Evolutionary conservation across 2,888 invertebrate species (phyloP), one percentile per base, ranked within the genome.

Genomic region (Orthonychiurus folsomi): DNA sequence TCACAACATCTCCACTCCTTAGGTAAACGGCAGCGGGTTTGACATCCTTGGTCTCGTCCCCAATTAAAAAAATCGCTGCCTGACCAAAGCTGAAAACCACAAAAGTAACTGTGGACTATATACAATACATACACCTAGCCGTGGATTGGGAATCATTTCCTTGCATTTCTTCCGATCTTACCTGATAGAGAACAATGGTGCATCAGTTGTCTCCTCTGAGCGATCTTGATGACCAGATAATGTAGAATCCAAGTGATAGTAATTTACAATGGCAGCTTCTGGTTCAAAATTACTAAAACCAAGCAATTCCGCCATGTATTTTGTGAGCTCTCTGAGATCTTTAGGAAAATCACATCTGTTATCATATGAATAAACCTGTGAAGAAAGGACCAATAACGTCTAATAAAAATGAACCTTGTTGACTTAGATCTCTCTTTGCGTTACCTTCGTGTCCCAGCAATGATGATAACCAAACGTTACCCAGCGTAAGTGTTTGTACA

Each of bases 381-480:
- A 50, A 23, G 21, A 26, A 57, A 28, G n/a, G 28, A 28, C 23
- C 23, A 15, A 54, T 56, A 23, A 12, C 15, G 20, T 57, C 21
- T 50, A 24, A 21, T 20, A 26, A 52, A 9, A 54, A 52, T 18
- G 23, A 15, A 23, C 15, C 18, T 24, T 25, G 21, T n/a, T 26
- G 27, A 27, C 25, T 26, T 23, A 20, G 15, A 26, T 20, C 37
- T 59, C 26, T 26, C 21, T 23, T 48, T 52, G 26, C 18, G 78
- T 79, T 79, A 87, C 85, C 82, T 97, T 99, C 60, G 91, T 89
- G 74, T 93, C 86, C 97, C 99, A 99, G 77, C 99, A 86, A 78
- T 99, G 95, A 78, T 99, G 97, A 76, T 95, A 96, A 18, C 99
- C 99, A 47, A 97, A 78, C 0, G 97, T 99, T 1, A 88, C 85